Evolutionary conservation across 1,140 invertebrate species (phyloP), one percentile per base, ranked within the genome.

Genomic region (Platyscapa corneri): DNA sequence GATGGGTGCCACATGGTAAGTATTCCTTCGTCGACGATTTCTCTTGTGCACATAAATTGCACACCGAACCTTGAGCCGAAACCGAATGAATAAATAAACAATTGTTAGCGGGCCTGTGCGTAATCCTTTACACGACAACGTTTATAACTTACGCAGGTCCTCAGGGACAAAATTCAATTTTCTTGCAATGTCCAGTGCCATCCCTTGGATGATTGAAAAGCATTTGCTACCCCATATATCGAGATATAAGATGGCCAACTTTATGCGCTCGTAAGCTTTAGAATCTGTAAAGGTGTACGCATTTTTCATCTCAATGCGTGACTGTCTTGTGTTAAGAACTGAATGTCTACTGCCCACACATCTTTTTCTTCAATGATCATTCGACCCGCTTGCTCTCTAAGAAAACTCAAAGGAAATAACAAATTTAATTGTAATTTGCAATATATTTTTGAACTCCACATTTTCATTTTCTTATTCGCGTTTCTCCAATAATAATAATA

Each of bases 1-100:
- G 96, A 80, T 97, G 96, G 96, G 96, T 97, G 75, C 95, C 95
- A 83, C 96, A 97, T 92, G 96, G 96, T 97, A 92, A 96, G 96
- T 49, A 7, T 34, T 56, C 1, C 37, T 49, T 39, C 49, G 10
- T 53, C 49, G 16, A 53, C 27, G 27, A 60, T 27, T 27, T 3
- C 27, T 60, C 56, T 27, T 12, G 42, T 16, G 5, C 23, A 3
- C 20, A 23, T 60, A 23, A 60, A 60, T 23, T 60, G 10, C 20
- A 27, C 56, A 3, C 1, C 20, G 56, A 60, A 5, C 2, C 56
- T 27, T 27, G 27, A 60, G 6, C 23, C 23, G 23, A 3, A 27
- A 60, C 2, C 49, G 23, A 60, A 23, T 60, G 20, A 60, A 60
- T 60, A 27, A 60, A 60, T 60, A 60, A 60, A 60, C 56, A 14